Evolutionary conservation across 2,113 vertebrate species (phyloP).

Genomic region (Hiodon tergisus): DNA sequence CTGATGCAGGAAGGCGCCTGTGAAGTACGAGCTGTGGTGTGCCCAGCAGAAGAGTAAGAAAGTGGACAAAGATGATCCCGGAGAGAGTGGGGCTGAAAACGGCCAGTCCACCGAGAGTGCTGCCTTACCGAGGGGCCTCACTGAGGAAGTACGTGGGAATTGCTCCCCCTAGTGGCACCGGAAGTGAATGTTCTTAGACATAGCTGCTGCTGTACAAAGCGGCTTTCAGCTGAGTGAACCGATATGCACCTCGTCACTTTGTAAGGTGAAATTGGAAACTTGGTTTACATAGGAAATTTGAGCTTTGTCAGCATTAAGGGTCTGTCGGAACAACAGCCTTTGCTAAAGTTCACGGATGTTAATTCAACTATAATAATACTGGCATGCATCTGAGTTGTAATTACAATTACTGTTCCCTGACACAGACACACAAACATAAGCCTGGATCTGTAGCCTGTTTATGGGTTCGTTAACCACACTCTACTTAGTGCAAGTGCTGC

Average conservation of each 20-base stretch:
- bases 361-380: no score
- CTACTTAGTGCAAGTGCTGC: background rate
- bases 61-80: background rate
- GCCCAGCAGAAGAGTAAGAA: background rate
- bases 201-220: background rate
- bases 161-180: background rate
- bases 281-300: background rate
- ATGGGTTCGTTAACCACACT: no score
- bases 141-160: slow-evolving; percentile 1
- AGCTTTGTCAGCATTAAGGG: no score
- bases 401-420: background rate
- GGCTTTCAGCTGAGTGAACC: background rate
- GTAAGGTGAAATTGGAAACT: background rate
- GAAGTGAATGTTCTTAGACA: background rate
- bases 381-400: no score
- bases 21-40: slow-evolving; percentile 18
- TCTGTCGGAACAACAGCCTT: no score
- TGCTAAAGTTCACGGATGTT: no score
- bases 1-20: background rate
- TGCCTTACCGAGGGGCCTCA: background rate
- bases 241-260: background rate
- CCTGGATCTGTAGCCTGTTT: background rate
- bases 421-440: background rate
- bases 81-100: background rate
- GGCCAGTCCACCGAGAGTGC: slow-evolving; percentile 2